Percentiles rank a stretch among this genome's conserved stretches.
These are phyloP conservation scores for Lochmaea crataegi DNA, from an alignment of 2,888 invertebrate species.

Conservation along the genomic window DNA sequence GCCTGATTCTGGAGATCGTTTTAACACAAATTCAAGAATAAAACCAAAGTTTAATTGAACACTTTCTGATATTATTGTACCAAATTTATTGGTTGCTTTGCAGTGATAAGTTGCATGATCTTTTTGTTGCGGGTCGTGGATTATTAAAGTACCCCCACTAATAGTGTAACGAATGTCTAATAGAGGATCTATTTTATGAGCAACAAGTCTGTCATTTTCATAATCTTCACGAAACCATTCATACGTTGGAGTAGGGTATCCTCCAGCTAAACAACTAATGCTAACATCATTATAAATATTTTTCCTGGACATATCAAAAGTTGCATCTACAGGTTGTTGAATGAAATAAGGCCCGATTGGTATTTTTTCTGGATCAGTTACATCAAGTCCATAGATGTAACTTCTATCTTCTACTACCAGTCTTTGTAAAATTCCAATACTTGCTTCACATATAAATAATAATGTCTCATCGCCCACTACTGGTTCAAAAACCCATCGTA, in stretches of 20 bases:
- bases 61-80: conserved; percentile 88
- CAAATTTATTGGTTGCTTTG: conserved; percentile 89
- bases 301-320: conserved; percentile 83
- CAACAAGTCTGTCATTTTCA: conserved; percentile 80
- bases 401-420: conserved; percentile 80
- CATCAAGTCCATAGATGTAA: conserved; percentile 87
- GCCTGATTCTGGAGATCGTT: conserved; percentile 84
- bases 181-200: conserved; percentile 82
- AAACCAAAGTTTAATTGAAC: conserved; percentile 89
- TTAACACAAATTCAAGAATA: conserved; percentile 90
- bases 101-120: conserved; percentile 94
- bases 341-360: conserved; percentile 91
- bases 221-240: conserved; percentile 92
- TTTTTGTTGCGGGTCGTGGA: conserved; percentile 83
- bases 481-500: conserved; percentile 87
- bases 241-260: conserved; percentile 90
- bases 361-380: conserved; percentile 82
- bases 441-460: conserved; percentile 90
- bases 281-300: conserved; percentile 79
- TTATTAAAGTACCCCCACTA: conserved; percentile 92
- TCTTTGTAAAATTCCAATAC: conserved; percentile 77
- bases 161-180: conserved; percentile 81
- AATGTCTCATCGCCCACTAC: conserved; percentile 81
- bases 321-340: conserved; percentile 83
- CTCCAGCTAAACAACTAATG: conserved; percentile 84